Base-by-base conservation (phyloP, 2,113 vertebrate genomes). In the Amazona vittata region DNA sequence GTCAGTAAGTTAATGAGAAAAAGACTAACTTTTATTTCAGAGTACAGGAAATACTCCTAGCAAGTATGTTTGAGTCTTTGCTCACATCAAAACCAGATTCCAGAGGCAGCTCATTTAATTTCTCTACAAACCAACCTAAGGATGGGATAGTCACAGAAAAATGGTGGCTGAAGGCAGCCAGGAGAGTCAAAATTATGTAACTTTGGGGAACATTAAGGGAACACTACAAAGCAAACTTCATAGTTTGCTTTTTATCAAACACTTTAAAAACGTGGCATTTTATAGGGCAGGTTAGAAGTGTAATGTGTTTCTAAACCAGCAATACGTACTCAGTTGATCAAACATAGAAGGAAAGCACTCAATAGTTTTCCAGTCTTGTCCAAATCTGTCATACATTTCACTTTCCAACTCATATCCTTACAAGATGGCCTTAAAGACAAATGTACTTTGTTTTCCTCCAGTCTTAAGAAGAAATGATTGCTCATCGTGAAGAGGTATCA, bases 281-380 rank as follows among this genome's bases (percentile, higher is more conserved):
- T 68, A 78, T 26, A 64, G 17, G n/a, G 11, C 20, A 83, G 18
- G 6, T 52, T 74, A 65, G 37, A 80, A 52, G 11, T 29, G 9
- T 7, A 25, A 73, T 35, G 13, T 57, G 15, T 29, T 22, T 79
- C 65, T 67, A n/a, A 68, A 64, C 35, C 6, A 25, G 16, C 49
- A 37, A n/a, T 15, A 39, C 0, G 1, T 16, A 3, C 20, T 18
- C 39, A 73, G 0, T 18, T 44, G 16, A 83, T 21, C 62, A 73
- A 64, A 84, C 5, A 11, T 29, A 20, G 13, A 77, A 83, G 59
- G 35, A 90, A 64, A 92, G 18, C 35, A 43, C 10, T 8, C 47
- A 35, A 26, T 3, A n/a, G 5, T 39, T 86, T 71, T 73, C 29
- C 29, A 71, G 29, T 33, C 33, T 55, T 37, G 10, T n/a, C 50